Percentiles rank a stretch among this genome's conserved stretches.
These are phyloP conservation scores for Alloplasta piceator DNA, from an alignment of 2,888 invertebrate genomes.

Conservation along the genomic window DNA sequence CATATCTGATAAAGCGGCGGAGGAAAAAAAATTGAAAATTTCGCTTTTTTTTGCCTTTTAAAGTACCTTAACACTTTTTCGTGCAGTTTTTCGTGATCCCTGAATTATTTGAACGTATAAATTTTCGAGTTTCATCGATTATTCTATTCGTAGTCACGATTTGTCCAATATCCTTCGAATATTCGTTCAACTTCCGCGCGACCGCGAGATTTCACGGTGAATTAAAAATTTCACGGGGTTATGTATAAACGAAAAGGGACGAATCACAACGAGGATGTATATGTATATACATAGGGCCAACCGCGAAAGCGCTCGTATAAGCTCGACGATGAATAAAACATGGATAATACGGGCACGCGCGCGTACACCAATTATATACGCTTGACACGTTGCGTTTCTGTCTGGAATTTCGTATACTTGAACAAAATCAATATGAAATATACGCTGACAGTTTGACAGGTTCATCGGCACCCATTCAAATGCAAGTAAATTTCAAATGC, in stretches of 20 bases:
- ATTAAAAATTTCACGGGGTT: slow-evolving; percentile 75
- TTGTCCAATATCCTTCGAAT: slow-evolving; percentile 27
- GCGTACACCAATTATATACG: slow-evolving; percentile 51
- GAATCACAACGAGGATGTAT: slow-evolving; percentile 8
- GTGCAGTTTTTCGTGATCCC: too few relatives aligned
- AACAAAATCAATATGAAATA: slow-evolving; percentile 57
- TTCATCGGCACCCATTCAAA: slow-evolving; percentile 48
- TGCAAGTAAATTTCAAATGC: background rate
- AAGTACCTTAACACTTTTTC: too few relatives aligned
- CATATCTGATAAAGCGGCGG: too few relatives aligned
- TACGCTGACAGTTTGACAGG: slow-evolving; percentile 22
- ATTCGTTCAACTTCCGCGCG: slow-evolving; percentile 66
- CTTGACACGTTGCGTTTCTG: slow-evolving; percentile 35
- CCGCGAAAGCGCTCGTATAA: slow-evolving; percentile 2
- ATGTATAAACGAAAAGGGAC: slow-evolving; percentile 15
- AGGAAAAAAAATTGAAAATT: too few relatives aligned
- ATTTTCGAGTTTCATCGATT: slow-evolving; percentile 31
- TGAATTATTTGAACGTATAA: too few relatives aligned
- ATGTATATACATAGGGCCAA: too few relatives aligned
- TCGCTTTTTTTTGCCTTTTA: too few relatives aligned
- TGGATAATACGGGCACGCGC: slow-evolving; percentile 62
- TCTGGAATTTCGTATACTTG: slow-evolving; percentile 27
- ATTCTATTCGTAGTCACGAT: slow-evolving; percentile 6
- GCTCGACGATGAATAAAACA: slow-evolving; percentile 77
- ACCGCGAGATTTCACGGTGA: slow-evolving; percentile 75